A percentile compares a stretch with the other conserved stretches of the same genome.
phyloP scores from a whole-genome alignment of 2,113 vertebrate genomes.

The Nothoprocta pentlandii region DNA sequence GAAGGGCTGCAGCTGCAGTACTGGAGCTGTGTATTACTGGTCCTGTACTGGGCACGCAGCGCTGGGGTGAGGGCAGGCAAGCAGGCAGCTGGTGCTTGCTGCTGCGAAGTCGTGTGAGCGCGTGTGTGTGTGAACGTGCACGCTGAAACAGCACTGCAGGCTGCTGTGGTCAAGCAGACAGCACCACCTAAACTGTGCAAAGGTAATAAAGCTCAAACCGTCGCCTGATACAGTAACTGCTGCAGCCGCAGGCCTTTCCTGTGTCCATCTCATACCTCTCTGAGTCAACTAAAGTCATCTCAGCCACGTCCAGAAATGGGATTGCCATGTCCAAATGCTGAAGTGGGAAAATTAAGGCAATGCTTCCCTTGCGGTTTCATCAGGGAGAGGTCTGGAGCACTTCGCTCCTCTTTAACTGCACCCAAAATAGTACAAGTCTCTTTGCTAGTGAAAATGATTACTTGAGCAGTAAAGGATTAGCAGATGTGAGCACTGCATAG shows the following conservation, averaged over 20 bases:
- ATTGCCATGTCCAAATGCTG: neutral
- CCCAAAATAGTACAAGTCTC: slow-evolving; percentile 44
- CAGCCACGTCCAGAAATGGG: neutral
- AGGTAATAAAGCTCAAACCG: neutral
- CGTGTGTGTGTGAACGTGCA: neutral
- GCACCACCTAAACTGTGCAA: neutral
- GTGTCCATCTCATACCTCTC: neutral
- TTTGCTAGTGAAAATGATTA: slow-evolving; percentile 46
- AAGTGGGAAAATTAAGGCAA: neutral
- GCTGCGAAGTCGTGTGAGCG: neutral
- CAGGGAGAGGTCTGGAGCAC: neutral
- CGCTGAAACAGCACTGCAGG: neutral
- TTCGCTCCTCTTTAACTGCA: neutral
- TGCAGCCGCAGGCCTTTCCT: neutral
- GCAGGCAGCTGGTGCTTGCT: neutral
- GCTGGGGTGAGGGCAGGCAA: rapidly evolving
- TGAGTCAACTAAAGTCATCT: neutral
- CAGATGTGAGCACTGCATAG: slow-evolving; percentile 69
- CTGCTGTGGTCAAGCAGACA: slow-evolving; percentile 49
- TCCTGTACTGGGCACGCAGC: neutral
- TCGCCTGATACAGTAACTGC: neutral
- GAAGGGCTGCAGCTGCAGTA: neutral
- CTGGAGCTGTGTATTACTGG: rapidly evolving
- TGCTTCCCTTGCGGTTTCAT: neutral
- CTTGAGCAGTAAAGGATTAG: slow-evolving; percentile 58